A percentile compares a stretch with the other conserved stretches of the same genome.
Conservation (phyloP, 2,888 invertebrate species). For the Scaptomyza flava region DNA sequence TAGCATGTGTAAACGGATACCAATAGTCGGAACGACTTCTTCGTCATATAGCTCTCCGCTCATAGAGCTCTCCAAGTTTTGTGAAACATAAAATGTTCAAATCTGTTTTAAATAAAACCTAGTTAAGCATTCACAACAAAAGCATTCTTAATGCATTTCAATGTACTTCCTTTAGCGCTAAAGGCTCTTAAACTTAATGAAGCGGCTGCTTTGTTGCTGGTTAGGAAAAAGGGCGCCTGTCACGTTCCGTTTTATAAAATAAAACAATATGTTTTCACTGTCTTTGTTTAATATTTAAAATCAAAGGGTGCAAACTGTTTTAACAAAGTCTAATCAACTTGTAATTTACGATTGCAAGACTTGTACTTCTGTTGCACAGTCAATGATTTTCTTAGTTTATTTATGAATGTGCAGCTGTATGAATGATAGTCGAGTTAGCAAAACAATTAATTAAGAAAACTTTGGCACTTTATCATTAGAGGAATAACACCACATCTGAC, state of each 20-base stretch:
- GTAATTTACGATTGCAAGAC: not conserved
- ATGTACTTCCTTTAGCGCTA: too few species aligned
- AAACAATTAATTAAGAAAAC: conserved; percentile 44
- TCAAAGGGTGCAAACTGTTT: not conserved
- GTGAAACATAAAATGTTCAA: too few species aligned
- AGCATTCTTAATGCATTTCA: too few species aligned
- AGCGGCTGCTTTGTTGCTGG: not conserved
- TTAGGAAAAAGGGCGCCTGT: not conserved
- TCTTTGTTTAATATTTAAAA: conserved; percentile 1
- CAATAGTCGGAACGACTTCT: not conserved
- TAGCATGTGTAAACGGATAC: conserved; percentile 33
- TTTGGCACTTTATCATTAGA: conserved; percentile 12
- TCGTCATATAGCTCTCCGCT: too few species aligned
- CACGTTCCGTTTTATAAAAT: not conserved
- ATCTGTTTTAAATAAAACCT: too few species aligned
- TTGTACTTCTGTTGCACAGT: not conserved
- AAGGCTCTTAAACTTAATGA: too few species aligned
- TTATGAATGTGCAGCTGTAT: conserved; percentile 38
- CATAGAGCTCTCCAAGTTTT: too few species aligned
- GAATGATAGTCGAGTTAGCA: conserved; percentile 25
- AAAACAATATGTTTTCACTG: conserved; percentile 2
- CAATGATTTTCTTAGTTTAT: conserved; percentile 1
- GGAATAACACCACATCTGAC: conserved; percentile 23
- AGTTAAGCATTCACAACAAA: too few species aligned
- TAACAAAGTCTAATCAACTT: too few species aligned